Conservation (phyloP, 1,140 invertebrate genomes). For the Anoplophora glabripennis region DNA sequence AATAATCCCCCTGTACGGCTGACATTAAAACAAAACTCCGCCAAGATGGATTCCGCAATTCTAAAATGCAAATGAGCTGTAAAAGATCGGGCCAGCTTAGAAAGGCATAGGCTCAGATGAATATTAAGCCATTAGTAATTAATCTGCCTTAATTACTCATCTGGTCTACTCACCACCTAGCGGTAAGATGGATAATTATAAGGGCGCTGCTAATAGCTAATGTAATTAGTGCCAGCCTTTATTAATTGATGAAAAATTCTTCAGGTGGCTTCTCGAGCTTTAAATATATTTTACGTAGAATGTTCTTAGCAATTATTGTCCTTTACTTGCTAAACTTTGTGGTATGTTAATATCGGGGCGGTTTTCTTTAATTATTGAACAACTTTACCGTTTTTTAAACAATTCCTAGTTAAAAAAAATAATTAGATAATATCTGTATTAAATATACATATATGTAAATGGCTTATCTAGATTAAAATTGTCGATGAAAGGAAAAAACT, state of each 20-base stretch:
- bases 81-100: conserved; percentile 40
- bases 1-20: no score
- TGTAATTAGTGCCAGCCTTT: conserved; percentile 41
- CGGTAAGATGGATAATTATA: conserved; percentile 42
- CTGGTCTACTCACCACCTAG: conserved; percentile 33
- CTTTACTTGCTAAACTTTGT: no score
- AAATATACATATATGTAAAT: no score
- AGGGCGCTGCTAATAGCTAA: conserved; percentile 42
- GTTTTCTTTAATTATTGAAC: no score
- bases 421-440: no score
- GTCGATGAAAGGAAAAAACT: no score
- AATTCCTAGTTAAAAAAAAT: no score
- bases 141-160: conserved; percentile 20
- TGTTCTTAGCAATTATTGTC: no score
- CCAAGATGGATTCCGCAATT: conserved; percentile 42
- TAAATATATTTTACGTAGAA: no score
- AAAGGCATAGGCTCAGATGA: conserved; percentile 30
- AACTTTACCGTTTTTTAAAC: no score
- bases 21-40: conserved; percentile 28
- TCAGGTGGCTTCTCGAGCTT: conserved; percentile 29
- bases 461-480: no score
- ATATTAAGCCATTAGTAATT: conserved; percentile 13
- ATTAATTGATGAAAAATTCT: conserved; percentile 40
- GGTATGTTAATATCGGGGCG: no score
- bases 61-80: conserved; percentile 46